Evolutionary conservation across 2,113 vertebrate species (phyloP).

Genomic region (Cochlearius cochlearius): DNA sequence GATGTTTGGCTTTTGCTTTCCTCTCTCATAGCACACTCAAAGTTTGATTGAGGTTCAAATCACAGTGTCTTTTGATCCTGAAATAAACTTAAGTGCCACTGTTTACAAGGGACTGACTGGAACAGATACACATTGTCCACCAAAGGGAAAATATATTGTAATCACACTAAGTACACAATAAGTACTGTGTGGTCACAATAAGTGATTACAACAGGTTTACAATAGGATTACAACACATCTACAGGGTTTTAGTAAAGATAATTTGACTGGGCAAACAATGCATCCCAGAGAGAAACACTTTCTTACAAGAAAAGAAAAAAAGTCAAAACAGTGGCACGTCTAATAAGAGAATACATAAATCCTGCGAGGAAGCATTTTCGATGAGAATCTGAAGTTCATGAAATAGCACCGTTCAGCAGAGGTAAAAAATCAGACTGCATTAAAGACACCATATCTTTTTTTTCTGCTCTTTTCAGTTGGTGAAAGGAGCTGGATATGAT

Average conservation of each 20-base stretch:
- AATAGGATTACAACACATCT: neutral
- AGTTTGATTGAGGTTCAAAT: neutral
- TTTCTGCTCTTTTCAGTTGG: neutral
- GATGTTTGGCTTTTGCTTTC: neutral
- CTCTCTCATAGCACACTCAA: neutral
- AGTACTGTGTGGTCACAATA: neutral
- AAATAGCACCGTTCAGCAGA: neutral
- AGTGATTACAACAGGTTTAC: neutral
- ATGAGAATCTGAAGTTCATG: neutral
- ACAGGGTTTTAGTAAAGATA: neutral
- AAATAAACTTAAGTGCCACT: constrained; percentile 2
- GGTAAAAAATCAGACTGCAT: neutral
- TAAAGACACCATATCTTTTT: neutral
- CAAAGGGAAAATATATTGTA: neutral
- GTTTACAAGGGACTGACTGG: neutral
- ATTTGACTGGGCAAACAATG: neutral
- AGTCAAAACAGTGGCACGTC: neutral
- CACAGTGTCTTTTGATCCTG: neutral
- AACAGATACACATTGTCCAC: neutral
- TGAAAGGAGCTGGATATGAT: neutral
- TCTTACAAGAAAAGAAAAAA: neutral
- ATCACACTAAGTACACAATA: neutral
- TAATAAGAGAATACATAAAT: neutral
- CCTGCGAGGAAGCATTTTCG: neutral
- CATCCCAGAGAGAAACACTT: neutral